Base-by-base conservation (phyloP, 2,113 vertebrate species). In the Puntigrus tetrazona region DNA sequence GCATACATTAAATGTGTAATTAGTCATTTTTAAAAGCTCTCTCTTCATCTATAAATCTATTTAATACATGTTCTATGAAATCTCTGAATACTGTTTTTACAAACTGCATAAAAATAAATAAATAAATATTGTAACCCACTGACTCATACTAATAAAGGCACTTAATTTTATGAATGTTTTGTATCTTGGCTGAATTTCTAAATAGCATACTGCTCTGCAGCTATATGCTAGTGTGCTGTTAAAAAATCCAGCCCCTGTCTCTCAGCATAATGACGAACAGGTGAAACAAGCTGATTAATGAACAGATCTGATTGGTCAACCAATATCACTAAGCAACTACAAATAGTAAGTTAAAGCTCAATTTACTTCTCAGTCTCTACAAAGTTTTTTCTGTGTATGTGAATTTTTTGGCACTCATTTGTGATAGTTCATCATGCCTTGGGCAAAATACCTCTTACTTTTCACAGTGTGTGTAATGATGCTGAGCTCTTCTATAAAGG, bases 231-330 rank as follows among this genome's bases (percentile, higher is more conserved):
- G 11, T 61, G 13, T 14, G 25, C 25, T 29, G 2, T 29, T 14
- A 6, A 11, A n/a, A 63, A 29, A 63, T 63, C 29, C 57, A 59
- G 43, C 11, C 13, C 52, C 13, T 14, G 47, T 16, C 50, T 14
- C 43, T 45, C 43, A 14, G 3, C 13, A 45, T 47, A 74, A 74
- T 45, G 27, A 81, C 43, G 5, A 43, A 81, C 78, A 81, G 61
- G 61, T 81, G 61, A 69, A 81, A 59, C n/a, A 77, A 77, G 20
- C 5, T 81, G 36, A 80, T 20, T 65, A 25, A 65, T 18, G 3
- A 52, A 36, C 43, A 69, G 20, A 69, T 81, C 50, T 69, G 27
- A 81, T 69, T 69, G 78, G 78, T 36, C 43, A 50, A 69, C 11
- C 16, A 14, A 9, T 34, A n/a, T 50, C 20, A 36, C 0, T 25